A percentile compares a stretch with the other conserved stretches of the same genome.
These are phyloP conservation scores for Spea multiplicata DNA, from an alignment of 2,113 vertebrate genomes.

Conservation along the genomic window DNA sequence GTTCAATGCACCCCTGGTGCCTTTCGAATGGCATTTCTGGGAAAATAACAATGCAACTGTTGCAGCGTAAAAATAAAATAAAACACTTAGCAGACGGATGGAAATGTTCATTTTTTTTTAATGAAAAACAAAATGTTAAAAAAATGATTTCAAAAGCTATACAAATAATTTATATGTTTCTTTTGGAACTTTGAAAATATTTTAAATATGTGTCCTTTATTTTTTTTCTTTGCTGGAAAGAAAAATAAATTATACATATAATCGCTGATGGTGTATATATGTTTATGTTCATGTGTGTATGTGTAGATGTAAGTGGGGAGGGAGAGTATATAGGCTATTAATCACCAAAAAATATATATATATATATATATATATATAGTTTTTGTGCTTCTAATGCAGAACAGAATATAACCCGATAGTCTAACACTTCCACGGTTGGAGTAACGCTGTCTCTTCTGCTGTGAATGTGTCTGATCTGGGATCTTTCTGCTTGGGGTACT, in stretches of 20 bases:
- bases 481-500: too few relatives aligned
- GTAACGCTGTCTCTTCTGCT: neutral
- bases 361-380: neutral
- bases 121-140: constrained; percentile 43
- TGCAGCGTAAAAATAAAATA: neutral
- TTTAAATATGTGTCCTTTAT: constrained; percentile 44
- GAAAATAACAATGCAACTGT: constrained; percentile 21
- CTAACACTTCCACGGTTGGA: neutral
- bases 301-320: constrained; percentile 5
- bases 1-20: neutral
- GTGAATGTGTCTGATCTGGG: neutral
- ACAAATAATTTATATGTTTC: constrained; percentile 48
- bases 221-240: constrained; percentile 48
- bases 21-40: constrained; percentile 14
- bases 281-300: constrained; percentile 21
- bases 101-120: constrained; percentile 37
- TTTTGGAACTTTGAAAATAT: constrained; percentile 45
- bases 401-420: neutral
- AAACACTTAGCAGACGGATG: constrained; percentile 18
- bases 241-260: constrained; percentile 50
- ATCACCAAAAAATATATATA: neutral
- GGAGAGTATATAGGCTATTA: too few relatives aligned
- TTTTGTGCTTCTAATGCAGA: neutral
- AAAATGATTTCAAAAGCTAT: constrained; percentile 36
- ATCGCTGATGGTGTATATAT: constrained; percentile 34